These are phyloP conservation scores for Liolophura sinensis DNA, from an alignment of 1,140 invertebrate species.

Conservation along the genomic window DNA sequence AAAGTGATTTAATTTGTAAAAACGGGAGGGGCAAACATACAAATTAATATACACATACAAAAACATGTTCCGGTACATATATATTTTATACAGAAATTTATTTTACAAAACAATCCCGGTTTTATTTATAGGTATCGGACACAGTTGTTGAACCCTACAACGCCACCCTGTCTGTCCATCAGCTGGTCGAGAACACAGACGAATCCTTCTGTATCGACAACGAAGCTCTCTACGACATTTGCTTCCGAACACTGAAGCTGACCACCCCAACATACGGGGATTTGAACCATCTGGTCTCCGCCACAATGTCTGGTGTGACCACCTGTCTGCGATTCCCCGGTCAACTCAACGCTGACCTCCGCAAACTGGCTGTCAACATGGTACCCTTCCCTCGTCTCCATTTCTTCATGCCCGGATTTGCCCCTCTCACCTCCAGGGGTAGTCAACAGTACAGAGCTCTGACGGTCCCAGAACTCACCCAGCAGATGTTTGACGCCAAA, in stretches of 20 bases:
- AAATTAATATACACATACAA: not conserved
- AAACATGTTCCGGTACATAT: not conserved
- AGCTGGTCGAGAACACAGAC: slow-evolving; percentile 76
- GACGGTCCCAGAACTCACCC: slow-evolving; percentile 79
- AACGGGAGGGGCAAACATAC: too few species aligned
- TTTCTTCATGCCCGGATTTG: slow-evolving; percentile 95
- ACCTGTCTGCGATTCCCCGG: slow-evolving; percentile 79
- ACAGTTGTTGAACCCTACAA: slow-evolving; percentile 67
- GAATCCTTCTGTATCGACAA: slow-evolving; percentile 67
- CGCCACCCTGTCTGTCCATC: slow-evolving; percentile 72
- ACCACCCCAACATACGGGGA: slow-evolving; percentile 68
- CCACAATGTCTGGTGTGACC: slow-evolving; percentile 75
- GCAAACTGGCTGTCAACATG: slow-evolving; percentile 83
- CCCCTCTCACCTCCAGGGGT: slow-evolving; percentile 80
- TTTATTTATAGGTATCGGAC: slow-evolving; percentile 54
- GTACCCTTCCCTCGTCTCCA: slow-evolving; percentile 86
- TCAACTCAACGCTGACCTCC: slow-evolving; percentile 80
- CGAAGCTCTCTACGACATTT: slow-evolving; percentile 91
- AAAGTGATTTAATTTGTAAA: not conserved
- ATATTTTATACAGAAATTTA: not conserved
- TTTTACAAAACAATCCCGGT: not conserved
- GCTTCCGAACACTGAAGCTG: slow-evolving; percentile 86
- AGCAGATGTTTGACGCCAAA: slow-evolving; percentile 70
- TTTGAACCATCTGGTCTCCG: slow-evolving; percentile 64
- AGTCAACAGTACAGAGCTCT: slow-evolving; percentile 44